phyloP scores from a whole-genome alignment of 2,888 invertebrate species.

The Chesias legatella region DNA sequence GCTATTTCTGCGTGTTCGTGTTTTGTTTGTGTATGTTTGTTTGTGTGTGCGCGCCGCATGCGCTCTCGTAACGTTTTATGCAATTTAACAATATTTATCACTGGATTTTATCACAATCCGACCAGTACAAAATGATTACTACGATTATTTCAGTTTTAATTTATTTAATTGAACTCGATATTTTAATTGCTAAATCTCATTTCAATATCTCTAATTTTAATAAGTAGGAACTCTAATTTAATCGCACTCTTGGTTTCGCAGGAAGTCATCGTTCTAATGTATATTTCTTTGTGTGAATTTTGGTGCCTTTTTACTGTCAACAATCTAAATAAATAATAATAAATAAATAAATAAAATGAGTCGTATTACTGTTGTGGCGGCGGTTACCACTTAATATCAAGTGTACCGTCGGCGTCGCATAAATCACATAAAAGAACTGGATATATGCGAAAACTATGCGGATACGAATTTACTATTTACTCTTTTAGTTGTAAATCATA shows the following conservation, averaged over 20 bases:
- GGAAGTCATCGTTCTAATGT: neutral
- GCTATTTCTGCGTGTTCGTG: slow-evolving; percentile 1
- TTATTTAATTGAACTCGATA: neutral
- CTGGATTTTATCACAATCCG: slow-evolving; percentile 22
- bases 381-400: too few species aligned
- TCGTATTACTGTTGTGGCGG: too few species aligned
- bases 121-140: slow-evolving; percentile 6
- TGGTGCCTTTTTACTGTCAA: too few species aligned
- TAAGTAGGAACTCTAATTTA: neutral
- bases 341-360: too few species aligned
- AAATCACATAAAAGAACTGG: too few species aligned
- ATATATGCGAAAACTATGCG: too few species aligned
- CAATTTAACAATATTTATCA: slow-evolving; percentile 29
- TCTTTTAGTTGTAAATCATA: too few species aligned
- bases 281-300: too few species aligned
- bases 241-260: slow-evolving; percentile 7
- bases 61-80: too few species aligned
- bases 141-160: neutral
- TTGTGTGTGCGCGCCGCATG: neutral
- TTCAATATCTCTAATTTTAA: neutral
- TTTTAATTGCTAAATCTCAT: neutral
- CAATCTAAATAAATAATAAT: too few species aligned
- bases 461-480: too few species aligned
- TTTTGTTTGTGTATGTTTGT: slow-evolving; percentile 2
- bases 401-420: too few species aligned